Percentiles rank a stretch among this genome's conserved stretches.
These are phyloP conservation scores for Capitulum mitella DNA, from an alignment of 2,888 invertebrate genomes.

Conservation along the genomic window DNA sequence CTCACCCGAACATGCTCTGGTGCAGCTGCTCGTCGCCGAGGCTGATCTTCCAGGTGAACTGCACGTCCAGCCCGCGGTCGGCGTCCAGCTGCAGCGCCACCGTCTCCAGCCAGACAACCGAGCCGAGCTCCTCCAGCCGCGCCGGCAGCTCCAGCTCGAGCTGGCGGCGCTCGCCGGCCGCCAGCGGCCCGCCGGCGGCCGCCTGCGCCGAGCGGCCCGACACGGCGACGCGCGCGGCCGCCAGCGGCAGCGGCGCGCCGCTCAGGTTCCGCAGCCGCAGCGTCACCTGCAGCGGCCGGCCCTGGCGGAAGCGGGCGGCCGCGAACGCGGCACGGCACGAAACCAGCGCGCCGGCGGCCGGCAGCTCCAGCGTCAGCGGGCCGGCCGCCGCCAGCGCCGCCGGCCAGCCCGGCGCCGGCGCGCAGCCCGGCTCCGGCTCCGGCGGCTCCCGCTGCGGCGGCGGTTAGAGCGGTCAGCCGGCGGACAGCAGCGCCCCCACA, in stretches of 20 bases:
- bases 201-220: constrained; percentile 4
- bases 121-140: constrained; percentile 11
- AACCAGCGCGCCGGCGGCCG: neutral
- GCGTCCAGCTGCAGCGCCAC: neutral
- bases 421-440: constrained; percentile 15
- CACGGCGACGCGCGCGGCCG: neutral
- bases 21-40: constrained; percentile 16
- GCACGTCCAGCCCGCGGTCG: neutral
- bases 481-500: too few species aligned
- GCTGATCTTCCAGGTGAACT: neutral
- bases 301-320: neutral
- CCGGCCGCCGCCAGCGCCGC: neutral
- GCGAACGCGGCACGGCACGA: neutral
- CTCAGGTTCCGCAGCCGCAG: neutral
- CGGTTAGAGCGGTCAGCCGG: too few species aligned
- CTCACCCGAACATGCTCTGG: constrained; percentile 12
- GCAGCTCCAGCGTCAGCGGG: neutral
- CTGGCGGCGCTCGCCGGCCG: neutral
- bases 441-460: constrained; percentile 15
- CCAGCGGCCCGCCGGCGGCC: constrained; percentile 6
- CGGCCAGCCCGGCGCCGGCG: neutral
- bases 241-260: neutral
- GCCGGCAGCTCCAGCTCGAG: neutral
- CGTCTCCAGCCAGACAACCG: constrained; percentile 12
- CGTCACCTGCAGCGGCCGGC: neutral